Evolutionary conservation across 1,140 invertebrate species (phyloP).

Genomic region (Brevipalpus yothersi): DNA sequence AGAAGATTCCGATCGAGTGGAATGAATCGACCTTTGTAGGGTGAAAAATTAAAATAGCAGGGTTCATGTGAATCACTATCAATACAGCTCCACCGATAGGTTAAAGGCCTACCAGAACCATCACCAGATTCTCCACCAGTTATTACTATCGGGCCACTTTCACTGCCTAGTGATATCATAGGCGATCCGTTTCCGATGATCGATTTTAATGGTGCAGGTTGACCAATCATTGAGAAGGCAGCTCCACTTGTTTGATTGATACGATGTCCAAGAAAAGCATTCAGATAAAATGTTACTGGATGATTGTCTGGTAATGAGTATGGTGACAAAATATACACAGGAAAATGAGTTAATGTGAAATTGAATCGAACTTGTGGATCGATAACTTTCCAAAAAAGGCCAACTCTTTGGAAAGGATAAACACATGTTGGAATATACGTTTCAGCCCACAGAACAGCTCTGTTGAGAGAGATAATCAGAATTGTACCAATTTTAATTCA

Average conservation of each 20-base stretch:
- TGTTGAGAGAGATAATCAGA: neutral
- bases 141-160: constrained; percentile 5
- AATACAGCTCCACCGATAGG: constrained; percentile 13
- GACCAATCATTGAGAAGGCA: neutral
- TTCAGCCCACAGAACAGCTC: constrained; percentile 5
- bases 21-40: neutral
- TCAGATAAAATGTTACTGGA: constrained; percentile 1
- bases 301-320: constrained; percentile 5
- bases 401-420: constrained; percentile 3
- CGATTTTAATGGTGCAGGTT: constrained; percentile 1
- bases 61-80: constrained; percentile 8
- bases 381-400: constrained; percentile 4
- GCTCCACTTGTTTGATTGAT: constrained; percentile 5
- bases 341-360: neutral
- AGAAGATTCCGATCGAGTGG: constrained; percentile 1
- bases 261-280: constrained; percentile 5
- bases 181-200: constrained; percentile 3
- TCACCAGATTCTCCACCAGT: neutral
- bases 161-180: constrained; percentile 2
- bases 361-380: constrained; percentile 5
- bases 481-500: neutral
- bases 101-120: neutral
- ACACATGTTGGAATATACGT: constrained; percentile 5
- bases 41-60: constrained; percentile 3
- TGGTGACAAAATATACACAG: constrained; percentile 1